Evolutionary conservation across 2,888 invertebrate genomes (phyloP).

Genomic region (Endotricha flammealis): DNA sequence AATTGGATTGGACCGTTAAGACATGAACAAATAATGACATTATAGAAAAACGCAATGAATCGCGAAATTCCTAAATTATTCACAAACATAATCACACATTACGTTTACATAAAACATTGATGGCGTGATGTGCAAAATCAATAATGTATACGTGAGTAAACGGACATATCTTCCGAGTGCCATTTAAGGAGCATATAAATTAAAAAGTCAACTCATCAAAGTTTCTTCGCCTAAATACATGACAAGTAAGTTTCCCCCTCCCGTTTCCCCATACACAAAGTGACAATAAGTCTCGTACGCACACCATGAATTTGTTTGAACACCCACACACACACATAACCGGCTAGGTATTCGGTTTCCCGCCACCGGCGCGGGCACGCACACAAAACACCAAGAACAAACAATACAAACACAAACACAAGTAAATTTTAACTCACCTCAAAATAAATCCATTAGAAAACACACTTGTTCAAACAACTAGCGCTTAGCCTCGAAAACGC

Average conservation of each 20-base stretch:
- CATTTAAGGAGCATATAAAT: conserved; percentile 57
- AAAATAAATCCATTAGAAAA: conserved; percentile 79
- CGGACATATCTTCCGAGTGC: conserved; percentile 37
- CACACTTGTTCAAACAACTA: conserved; percentile 79
- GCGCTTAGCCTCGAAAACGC: conserved; percentile 78
- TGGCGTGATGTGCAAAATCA: conserved; percentile 61
- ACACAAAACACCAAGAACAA: conserved; percentile 73
- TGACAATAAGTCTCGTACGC: conserved; percentile 72
- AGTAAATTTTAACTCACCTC: conserved; percentile 79
- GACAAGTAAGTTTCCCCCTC: conserved; percentile 73
- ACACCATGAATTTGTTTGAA: conserved; percentile 60
- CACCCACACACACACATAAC: conserved; percentile 59
- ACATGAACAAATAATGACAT: neutral
- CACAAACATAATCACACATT: conserved; percentile 21
- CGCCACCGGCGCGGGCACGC: conserved; percentile 73
- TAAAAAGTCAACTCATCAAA: conserved; percentile 73
- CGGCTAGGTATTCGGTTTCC: conserved; percentile 77
- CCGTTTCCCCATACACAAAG: conserved; percentile 68
- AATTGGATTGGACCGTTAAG: neutral
- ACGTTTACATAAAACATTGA: conserved; percentile 50
- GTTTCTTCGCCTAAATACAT: conserved; percentile 75
- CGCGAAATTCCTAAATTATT: neutral
- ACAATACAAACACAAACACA: conserved; percentile 77
- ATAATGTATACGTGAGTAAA: conserved; percentile 54
- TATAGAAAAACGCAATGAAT: neutral